These are phyloP conservation scores for Tachina fera DNA, from an alignment of 2,888 invertebrate species.

Conservation along the genomic window DNA sequence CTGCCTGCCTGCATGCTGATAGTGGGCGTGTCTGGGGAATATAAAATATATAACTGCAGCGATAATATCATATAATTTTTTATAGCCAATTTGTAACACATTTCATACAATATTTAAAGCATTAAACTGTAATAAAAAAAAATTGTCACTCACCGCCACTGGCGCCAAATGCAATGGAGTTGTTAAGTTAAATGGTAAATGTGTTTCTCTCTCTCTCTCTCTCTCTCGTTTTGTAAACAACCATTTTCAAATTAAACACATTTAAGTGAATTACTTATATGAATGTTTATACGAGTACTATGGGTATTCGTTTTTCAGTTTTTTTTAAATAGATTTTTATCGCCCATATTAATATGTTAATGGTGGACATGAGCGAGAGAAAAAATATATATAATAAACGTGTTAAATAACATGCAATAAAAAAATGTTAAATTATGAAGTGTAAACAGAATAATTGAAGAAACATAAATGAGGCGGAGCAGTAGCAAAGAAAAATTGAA, in stretches of 20 bases:
- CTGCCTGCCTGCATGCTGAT: conserved; percentile 39
- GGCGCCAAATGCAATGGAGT: conserved; percentile 22
- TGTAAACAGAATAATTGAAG: conserved; percentile 49
- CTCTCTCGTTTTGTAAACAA: not conserved
- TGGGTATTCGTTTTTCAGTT: not conserved
- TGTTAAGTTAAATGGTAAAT: conserved; percentile 36
- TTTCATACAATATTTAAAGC: conserved; percentile 50
- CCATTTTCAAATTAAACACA: conserved; percentile 24
- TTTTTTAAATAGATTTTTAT: conserved; percentile 58
- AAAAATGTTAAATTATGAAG: conserved; percentile 51
- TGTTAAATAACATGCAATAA: conserved; percentile 59
- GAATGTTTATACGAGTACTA: not conserved
- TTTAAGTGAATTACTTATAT: conserved; percentile 45
- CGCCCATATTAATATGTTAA: conserved; percentile 48
- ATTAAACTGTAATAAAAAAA: conserved; percentile 11
- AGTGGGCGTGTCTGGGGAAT: conserved; percentile 57
- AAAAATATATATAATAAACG: conserved; percentile 35
- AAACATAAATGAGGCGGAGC: not conserved
- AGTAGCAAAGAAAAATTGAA: not conserved
- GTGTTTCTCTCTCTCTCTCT: not conserved
- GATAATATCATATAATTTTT: conserved; percentile 51
- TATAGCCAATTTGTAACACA: conserved; percentile 64
- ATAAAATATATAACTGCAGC: conserved; percentile 20
- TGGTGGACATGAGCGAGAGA: conserved; percentile 18
- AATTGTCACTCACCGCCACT: conserved; percentile 40